Evolutionary conservation across 2,113 vertebrate species (phyloP), one percentile per base, ranked within the genome.

Genomic region (Peromyscus polionotus): DNA sequence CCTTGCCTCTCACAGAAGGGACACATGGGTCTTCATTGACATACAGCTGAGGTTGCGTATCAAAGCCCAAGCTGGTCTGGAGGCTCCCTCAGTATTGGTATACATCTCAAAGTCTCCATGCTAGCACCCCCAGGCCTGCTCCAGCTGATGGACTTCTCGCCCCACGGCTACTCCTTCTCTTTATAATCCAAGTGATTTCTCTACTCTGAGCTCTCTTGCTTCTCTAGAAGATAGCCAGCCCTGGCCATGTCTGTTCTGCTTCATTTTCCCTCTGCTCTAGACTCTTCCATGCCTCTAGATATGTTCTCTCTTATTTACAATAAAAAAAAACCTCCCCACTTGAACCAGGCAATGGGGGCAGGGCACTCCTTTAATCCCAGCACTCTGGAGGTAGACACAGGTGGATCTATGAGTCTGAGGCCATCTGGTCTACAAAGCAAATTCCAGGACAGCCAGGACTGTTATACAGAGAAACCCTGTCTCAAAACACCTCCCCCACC

Each of bases 341-440:
- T 65, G 8, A 31, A 3, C 24, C 0, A 3, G 63, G 26, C 3
- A 1, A 5, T 65, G 9, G 63, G 3, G 26, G 63, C 7, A 12
- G 51, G 51, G 26, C 63, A 65, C 26, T 0, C 63, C 63, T 28
- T 24, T 63, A 26, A 24, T 65, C 24, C 63, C 63, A 28, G 63
- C 26, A 65, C 26, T 65, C 26, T 0, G 26, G 20, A 65, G 63
- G 63, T 26, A 65, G 10, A 65, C 26, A 10, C 9, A 65, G 63
- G 26, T 12, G 63, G 63, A 65, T 17, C 36, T 72, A 36, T 72
- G 33, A n/a, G 70, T n/a, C 7, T 3, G 36, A 72, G 16, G 36
- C 36, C 36, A 72, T 33, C 68, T n/a, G 36, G 7, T 72, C 36
- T n/a, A 28, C 63, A 65, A 28, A 65, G 24, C 63, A 28, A 65